Percentiles rank a stretch among this genome's conserved stretches.
phyloP scores from a whole-genome alignment of 2,797 vertebrate species.

The Psittacula derbiana region DNA sequence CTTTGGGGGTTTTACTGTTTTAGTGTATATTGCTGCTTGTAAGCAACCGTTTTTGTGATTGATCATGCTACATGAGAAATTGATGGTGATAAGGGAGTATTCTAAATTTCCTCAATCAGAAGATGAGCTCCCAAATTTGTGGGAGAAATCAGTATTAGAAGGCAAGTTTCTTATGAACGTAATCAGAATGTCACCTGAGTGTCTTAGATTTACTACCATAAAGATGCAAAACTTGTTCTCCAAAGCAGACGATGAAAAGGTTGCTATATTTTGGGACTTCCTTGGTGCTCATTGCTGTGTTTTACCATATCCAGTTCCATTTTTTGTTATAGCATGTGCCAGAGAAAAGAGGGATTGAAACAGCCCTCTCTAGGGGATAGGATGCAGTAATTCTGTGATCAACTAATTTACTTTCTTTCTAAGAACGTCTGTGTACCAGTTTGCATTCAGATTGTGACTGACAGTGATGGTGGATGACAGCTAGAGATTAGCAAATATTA shows the following conservation, averaged over 20 bases:
- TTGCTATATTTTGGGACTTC: background rate
- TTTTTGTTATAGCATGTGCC: background rate
- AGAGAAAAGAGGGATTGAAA: background rate
- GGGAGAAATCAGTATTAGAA: background rate
- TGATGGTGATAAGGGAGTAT: background rate
- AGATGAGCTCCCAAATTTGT: background rate
- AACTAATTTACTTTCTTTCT: background rate
- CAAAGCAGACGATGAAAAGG: background rate
- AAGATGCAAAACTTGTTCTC: background rate
- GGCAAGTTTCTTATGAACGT: background rate
- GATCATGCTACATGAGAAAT: background rate
- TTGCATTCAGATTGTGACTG: background rate
- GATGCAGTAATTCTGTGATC: background rate
- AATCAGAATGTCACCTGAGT: background rate
- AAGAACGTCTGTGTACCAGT: background rate
- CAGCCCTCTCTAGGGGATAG: rapidly evolving
- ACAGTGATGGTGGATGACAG: background rate
- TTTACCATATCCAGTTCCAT: background rate
- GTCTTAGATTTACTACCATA: background rate
- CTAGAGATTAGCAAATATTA: background rate
- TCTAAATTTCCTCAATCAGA: background rate
- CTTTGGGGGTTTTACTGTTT: background rate
- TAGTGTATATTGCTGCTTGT: background rate
- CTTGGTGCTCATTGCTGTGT: background rate
- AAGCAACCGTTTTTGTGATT: background rate